Evolutionary conservation across 1,140 invertebrate species (phyloP).

Genomic region (Mercenaria mercenaria): DNA sequence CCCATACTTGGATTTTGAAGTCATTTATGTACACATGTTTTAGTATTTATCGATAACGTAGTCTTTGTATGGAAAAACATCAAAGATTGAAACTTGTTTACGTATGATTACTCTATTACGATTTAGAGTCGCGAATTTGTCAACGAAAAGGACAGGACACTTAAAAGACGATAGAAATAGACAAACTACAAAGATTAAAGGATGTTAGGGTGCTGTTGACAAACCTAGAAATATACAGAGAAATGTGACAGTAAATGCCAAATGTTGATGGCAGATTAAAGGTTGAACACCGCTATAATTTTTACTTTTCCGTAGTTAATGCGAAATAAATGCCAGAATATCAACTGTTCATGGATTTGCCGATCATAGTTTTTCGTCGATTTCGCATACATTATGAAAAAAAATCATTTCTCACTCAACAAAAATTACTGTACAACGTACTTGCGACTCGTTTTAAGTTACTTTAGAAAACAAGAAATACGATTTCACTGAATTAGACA

Average conservation of each 20-base stretch:
- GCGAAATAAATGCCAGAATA: no score
- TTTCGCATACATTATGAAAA: no score
- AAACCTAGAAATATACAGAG: constrained; percentile 24
- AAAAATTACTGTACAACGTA: no score
- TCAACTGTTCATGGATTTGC: no score
- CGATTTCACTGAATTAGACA: no score
- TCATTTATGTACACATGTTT: constrained; percentile 70
- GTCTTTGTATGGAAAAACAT: constrained; percentile 63
- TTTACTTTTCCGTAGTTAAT: no score
- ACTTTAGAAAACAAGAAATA: no score
- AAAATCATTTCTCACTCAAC: no score
- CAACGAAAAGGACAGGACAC: constrained; percentile 35
- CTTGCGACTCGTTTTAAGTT: no score
- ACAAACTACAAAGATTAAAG: constrained; percentile 59
- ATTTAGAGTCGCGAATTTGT: constrained; percentile 60
- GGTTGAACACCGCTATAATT: background rate
- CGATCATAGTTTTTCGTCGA: no score
- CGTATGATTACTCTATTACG: constrained; percentile 63
- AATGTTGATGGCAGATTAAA: constrained; percentile 27
- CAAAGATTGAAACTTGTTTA: constrained; percentile 61
- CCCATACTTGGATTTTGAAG: constrained; percentile 64
- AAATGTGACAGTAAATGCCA: constrained; percentile 27
- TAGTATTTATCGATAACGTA: constrained; percentile 67
- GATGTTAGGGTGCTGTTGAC: constrained; percentile 20
- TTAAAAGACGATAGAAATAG: constrained; percentile 34